Evolutionary conservation across 1,140 invertebrate genomes (phyloP), one percentile per base, ranked within the genome.

Genomic region (Diplogasteroides magnus): DNA sequence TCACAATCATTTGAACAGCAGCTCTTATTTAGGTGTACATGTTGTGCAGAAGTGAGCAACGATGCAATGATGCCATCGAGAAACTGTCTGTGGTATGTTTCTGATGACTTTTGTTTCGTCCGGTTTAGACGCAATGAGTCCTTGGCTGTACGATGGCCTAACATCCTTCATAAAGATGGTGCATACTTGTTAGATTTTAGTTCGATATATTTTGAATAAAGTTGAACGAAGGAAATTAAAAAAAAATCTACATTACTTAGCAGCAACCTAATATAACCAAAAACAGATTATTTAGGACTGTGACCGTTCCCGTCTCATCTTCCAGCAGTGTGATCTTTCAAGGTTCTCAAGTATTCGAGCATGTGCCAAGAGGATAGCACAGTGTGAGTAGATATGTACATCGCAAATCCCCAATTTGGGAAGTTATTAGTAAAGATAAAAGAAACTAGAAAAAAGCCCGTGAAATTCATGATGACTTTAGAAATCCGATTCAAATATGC

Each of bases 1-100:
- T 55, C 11, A 11, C n/a, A 55, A 13, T n/a, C 48, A 55, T 55
- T 13, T 55, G 11, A 13, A 55, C 11, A n/a, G 11, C n/a, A 55
- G 11, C 48, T 26, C 1, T 55, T 64, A 48, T 64, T 27, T 15
- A 64, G 67, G 66, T 73, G 1, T 74, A 74, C 62, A 67, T 74
- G 69, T 29, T 74, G 58, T 73, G 72, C 60, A 25, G 72, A 11
- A 72, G 31, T 31, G 72, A 73, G 27, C 62, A 74, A 15, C 61
- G 61, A 6, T 68, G 32, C 1, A 64, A 72, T 15, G 56, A 71
- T 19, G 69, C 72, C 6, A 74, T 62, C 31, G 3, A 63, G n/a
- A 28, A 59, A 31, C 64, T 74, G 1, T 68, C 67, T 6, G 67
- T 11, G 56, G 64, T 66, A n/a, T n/a, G n/a, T n/a, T n/a, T n/a